Evolutionary conservation across 2,113 vertebrate species (phyloP), one percentile per base, ranked within the genome.

Genomic region (Chamaea fasciata): DNA sequence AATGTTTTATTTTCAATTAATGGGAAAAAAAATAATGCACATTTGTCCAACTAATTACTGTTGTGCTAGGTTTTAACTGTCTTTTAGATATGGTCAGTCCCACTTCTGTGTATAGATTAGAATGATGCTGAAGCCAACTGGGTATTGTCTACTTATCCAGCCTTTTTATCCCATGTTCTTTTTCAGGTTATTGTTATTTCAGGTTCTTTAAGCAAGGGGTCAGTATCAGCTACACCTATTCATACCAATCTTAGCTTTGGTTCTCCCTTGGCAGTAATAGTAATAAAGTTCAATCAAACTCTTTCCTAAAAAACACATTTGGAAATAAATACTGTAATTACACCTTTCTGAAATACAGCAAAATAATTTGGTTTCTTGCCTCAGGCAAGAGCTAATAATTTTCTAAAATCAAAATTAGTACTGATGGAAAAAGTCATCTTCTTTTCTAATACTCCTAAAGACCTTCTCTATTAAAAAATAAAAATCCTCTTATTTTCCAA

Each of bases 361-460:
- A 92, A 95, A 80, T 60, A 78, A 92, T 71, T 78, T 60, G 15
- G 14, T 78, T 78, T 89, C 68, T 79, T 90, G 35, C 71, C 67
- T 68, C 55, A 74, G 52, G 87, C 39, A 90, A 47, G 68, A 69
- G 47, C 31, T 62, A 89, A 76, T 92, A 91, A 80, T 94, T 93
- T 95, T 86, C 75, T 90, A 64, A 83, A 94, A 86, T 81, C 64
- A 90, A 88, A 96, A 94, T 16, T 47, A 64, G 27, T 56, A 74
- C 16, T 22, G 37, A 78, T 67, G 64, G 71, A 81, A 95, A 90
- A 79, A 50, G 10, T 53, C n/a, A 57, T 55, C 37, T 91, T 83
- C 46, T 63, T 90, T 88, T 93, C 56, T 74, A 83, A 80, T 83
- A 80, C 44, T 92, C 26, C 39, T 90, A 59, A 93, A 86, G 33